Percentiles rank a stretch among this genome's conserved stretches.
Evolutionary conservation across 2,113 vertebrate species (phyloP).

Genomic region (Coreoperca whiteheadi): DNA sequence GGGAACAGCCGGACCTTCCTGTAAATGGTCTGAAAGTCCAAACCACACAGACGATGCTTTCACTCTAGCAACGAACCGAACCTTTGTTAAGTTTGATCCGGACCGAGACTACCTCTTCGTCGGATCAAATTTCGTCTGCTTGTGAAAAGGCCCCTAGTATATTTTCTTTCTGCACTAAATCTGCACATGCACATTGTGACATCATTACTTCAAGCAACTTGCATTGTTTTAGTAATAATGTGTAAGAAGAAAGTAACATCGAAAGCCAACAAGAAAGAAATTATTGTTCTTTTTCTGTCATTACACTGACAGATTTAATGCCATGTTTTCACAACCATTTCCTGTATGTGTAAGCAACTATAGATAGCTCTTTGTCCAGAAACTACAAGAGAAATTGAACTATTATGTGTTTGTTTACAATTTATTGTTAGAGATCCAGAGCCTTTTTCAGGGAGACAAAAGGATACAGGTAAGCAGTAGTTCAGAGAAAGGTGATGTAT

Average conservation of each 20-base stretch:
- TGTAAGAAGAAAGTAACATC: background rate
- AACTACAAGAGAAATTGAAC: conserved; percentile 30
- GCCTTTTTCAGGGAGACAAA: conserved; percentile 61
- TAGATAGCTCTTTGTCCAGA: conserved; percentile 35
- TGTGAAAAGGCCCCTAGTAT: too few relatives aligned
- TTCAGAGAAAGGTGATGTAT: conserved; percentile 77
- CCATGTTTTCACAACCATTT: conserved; percentile 23
- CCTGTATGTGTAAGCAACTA: conserved; percentile 11
- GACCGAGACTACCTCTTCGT: too few relatives aligned
- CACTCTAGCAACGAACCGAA: too few relatives aligned
- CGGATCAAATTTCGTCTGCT: too few relatives aligned
- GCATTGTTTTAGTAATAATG: conserved; percentile 21
- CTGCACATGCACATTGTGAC: background rate
- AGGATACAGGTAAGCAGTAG: conserved; percentile 66
- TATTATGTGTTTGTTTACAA: conserved; percentile 55
- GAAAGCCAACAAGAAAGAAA: conserved; percentile 11
- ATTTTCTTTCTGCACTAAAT: conserved; percentile 7
- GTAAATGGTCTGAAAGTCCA: too few relatives aligned
- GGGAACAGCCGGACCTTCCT: too few relatives aligned
- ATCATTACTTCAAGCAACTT: background rate
- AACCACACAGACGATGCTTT: too few relatives aligned
- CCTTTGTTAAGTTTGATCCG: too few relatives aligned
- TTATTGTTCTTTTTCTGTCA: background rate
- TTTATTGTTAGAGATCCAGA: conserved; percentile 28
- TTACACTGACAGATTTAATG: conserved; percentile 35